Base-by-base conservation (phyloP, 2,888 invertebrate genomes). In the Nephrotoma appendiculata region DNA sequence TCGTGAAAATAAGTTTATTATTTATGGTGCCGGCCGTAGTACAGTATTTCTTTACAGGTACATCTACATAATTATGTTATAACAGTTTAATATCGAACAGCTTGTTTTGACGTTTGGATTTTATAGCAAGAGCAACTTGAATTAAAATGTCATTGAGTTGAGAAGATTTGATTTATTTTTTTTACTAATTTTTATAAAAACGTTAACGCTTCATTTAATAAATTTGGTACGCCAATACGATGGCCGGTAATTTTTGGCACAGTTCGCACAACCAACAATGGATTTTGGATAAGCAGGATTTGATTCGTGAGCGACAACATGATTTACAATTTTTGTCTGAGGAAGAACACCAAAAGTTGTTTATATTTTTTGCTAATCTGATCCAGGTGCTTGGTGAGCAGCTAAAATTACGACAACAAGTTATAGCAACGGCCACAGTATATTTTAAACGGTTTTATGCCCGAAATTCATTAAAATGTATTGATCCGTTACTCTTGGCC, bases 181-280 rank as follows among this genome's bases (percentile, higher is more conserved):
- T 11, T 71, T 71, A 71, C 31, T 57, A 71, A 71, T 19, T 71
- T 31, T 15, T 6, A 57, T 57, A 19, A 57, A 57, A 7, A 57
- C 6, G 31, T 71, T 71, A 44, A 5, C 44, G 6, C 44, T 6
- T 44, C 2, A 44, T 44, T 9, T 71, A 31, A 9, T 71, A 71
- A 71, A 7, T 31, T 71, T 1, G 3, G 71, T 71, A 31, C 9
- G 2, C 9, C 7, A 31, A 9, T 71, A 71, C 71, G 71, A 99
- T 99, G 99, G 98, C 99, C 89, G 99, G 98, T 83, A 99, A 99
- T 92, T 99, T 99, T 92, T 99, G 99, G 99, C 98, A 98, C 92
- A 99, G 99, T 92, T 99, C 99, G 86, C 99, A 99, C 92, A 97
- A 96, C 90, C 98, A 99, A 90, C 99, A 99, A 92, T 99, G 99